Percentiles rank a stretch among this genome's conserved stretches.
Evolutionary conservation across 92 coral and sea anemone genomes (phyloP).

Genomic region (Phenganax stokvisi): DNA sequence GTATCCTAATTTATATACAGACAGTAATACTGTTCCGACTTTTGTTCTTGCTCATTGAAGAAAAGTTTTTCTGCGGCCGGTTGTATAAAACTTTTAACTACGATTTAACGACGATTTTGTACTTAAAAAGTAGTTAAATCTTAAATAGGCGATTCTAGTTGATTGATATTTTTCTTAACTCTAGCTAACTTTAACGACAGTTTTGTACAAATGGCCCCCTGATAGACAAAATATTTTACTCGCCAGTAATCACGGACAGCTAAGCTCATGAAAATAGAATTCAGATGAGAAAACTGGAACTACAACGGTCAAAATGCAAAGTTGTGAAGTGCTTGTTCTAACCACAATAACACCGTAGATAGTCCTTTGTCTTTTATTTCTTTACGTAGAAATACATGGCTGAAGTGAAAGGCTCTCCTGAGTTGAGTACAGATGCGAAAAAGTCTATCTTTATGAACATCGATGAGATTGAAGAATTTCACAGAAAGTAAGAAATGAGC

Average conservation of each 20-base stretch:
- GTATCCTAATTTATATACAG: neutral
- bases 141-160: too few relatives aligned
- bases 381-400: constrained; percentile 67
- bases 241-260: neutral
- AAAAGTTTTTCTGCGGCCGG: too few relatives aligned
- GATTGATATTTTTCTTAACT: too few relatives aligned
- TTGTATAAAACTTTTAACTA: too few relatives aligned
- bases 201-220: too few relatives aligned
- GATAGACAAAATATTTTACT: neutral
- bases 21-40: neutral
- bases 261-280: too few relatives aligned
- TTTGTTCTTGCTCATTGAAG: neutral
- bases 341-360: neutral
- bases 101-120: too few relatives aligned
- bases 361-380: neutral
- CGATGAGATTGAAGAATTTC: constrained; percentile 80
- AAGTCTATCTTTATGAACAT: constrained; percentile 78
- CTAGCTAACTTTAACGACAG: too few relatives aligned
- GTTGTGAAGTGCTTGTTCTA: too few relatives aligned
- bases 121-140: too few relatives aligned
- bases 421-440: constrained; percentile 61
- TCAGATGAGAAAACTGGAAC: too few relatives aligned
- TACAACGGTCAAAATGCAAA: too few relatives aligned
- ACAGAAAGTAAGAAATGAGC: constrained; percentile 65
- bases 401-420: constrained; percentile 68